Conservation (phyloP, 2,888 invertebrate species). For the Abrostola triplasia region DNA sequence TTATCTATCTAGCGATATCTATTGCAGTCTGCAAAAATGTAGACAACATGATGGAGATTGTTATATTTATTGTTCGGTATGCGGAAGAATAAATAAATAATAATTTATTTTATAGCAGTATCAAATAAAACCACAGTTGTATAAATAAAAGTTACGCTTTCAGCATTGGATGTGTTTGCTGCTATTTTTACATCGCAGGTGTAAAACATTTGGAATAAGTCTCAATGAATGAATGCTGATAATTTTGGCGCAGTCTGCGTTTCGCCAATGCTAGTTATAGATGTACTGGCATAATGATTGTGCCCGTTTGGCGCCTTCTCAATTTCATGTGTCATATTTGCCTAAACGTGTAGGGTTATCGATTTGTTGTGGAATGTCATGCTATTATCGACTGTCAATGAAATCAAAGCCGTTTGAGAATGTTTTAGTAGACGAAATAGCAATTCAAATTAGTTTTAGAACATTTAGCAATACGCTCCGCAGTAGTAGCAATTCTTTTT, state of each 20-base stretch:
- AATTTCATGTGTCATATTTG: slow-evolving; percentile 39
- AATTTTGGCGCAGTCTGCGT: slow-evolving; percentile 40
- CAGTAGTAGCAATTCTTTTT: neutral
- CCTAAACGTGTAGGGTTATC: slow-evolving; percentile 15
- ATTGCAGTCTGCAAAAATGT: slow-evolving; percentile 6
- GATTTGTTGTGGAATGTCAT: slow-evolving; percentile 16
- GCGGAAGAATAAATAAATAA: neutral
- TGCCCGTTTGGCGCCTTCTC: slow-evolving; percentile 43
- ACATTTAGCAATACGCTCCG: too few relatives aligned
- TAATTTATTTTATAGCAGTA: neutral
- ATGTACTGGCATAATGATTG: slow-evolving; percentile 15
- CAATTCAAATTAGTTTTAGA: too few relatives aligned
- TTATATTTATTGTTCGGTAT: slow-evolving; percentile 1
- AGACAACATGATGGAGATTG: neutral
- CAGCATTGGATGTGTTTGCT: neutral
- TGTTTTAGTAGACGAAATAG: neutral
- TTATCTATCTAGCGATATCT: slow-evolving; percentile 1
- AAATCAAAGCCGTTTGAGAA: neutral
- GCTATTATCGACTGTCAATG: neutral
- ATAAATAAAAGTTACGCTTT: neutral
- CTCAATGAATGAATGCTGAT: slow-evolving; percentile 22
- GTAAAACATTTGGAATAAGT: neutral
- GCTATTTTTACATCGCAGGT: neutral
- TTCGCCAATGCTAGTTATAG: slow-evolving; percentile 34
- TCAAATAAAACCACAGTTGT: neutral